Conservation (phyloP, 1,140 invertebrate genomes). For the Epicauta chinensis region DNA sequence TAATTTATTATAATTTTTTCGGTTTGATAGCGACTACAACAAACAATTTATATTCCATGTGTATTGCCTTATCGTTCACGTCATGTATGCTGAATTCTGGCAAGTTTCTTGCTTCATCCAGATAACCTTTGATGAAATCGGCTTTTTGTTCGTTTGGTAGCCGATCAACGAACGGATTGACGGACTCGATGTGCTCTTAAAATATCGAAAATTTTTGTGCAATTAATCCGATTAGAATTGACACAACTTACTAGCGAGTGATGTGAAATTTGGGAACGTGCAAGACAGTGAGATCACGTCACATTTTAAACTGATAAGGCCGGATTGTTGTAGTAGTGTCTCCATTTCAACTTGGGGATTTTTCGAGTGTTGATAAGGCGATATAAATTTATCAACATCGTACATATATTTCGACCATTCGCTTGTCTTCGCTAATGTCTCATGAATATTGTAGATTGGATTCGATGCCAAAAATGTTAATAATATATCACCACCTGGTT, state of each 20-base stretch:
- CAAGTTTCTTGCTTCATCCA: constrained; percentile 46
- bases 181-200: constrained; percentile 60
- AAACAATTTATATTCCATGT: constrained; percentile 49
- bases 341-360: constrained; percentile 58
- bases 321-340: constrained; percentile 54
- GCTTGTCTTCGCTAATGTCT: constrained; percentile 49
- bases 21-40: constrained; percentile 45
- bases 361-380: constrained; percentile 55
- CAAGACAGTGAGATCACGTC: constrained; percentile 56
- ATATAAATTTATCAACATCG: constrained; percentile 57
- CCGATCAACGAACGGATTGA: constrained; percentile 66
- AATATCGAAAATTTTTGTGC: neutral
- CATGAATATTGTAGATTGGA: constrained; percentile 64
- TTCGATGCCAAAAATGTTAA: constrained; percentile 63
- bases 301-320: constrained; percentile 61
- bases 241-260: constrained; percentile 50
- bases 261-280: constrained; percentile 54
- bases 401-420: constrained; percentile 63
- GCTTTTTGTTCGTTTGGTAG: constrained; percentile 57
- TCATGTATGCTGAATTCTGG: constrained; percentile 40
- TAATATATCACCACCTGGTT: constrained; percentile 59
- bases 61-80: constrained; percentile 31
- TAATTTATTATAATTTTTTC: neutral
- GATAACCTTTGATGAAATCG: constrained; percentile 56
- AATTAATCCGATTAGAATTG: too few species aligned